These are phyloP conservation scores for Endotricha flammealis DNA, from an alignment of 2,888 invertebrate genomes.

Conservation along the genomic window DNA sequence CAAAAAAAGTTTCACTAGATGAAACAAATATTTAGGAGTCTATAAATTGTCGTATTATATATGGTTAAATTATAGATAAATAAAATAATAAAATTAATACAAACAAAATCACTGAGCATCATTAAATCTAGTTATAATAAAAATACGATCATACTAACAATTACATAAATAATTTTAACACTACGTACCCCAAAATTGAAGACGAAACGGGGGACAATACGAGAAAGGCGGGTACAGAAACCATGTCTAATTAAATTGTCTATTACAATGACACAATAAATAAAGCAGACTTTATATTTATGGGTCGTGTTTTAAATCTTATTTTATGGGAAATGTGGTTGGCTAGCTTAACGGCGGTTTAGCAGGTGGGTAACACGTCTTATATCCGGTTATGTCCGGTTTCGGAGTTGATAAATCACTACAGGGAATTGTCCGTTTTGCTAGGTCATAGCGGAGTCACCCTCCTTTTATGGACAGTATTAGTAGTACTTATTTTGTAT, in stretches of 20 bases:
- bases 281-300: conserved; percentile 49
- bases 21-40: too few relatives aligned
- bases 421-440: conserved; percentile 31
- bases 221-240: conserved; percentile 40
- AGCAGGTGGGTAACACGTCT: conserved; percentile 36
- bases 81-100: too few relatives aligned
- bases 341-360: conserved; percentile 45
- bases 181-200: conserved; percentile 21
- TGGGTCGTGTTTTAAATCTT: conserved; percentile 61
- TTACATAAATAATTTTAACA: conserved; percentile 9
- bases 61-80: too few relatives aligned
- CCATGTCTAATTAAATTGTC: conserved; percentile 57
- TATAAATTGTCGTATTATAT: too few relatives aligned
- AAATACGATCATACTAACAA: conserved; percentile 11
- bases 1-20: too few relatives aligned
- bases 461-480: conserved; percentile 9
- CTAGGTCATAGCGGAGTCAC: conserved; percentile 34
- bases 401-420: conserved; percentile 33
- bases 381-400: conserved; percentile 27
- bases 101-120: too few relatives aligned
- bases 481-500: conserved; percentile 17
- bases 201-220: conserved; percentile 22
- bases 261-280: conserved; percentile 47
- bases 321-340: conserved; percentile 76
- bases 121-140: conserved; percentile 1